Conservation (phyloP, 2,797 vertebrate species). For the Acrocephalus scirpaceus region DNA sequence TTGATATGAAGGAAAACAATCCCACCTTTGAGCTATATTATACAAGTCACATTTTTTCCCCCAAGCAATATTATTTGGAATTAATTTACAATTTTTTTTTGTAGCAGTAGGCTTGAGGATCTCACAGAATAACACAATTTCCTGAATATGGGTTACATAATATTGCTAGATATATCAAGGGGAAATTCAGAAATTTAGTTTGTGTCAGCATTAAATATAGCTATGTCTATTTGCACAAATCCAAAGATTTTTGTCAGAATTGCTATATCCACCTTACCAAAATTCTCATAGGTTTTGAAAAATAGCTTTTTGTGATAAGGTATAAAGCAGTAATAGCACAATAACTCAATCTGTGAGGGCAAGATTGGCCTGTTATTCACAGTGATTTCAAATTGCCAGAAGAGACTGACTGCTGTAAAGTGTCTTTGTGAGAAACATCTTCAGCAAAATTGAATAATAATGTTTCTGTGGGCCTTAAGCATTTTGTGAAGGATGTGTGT, state of each 20-base stretch:
- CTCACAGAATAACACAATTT: neutral
- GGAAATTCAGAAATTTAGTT: neutral
- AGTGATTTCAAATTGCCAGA: neutral
- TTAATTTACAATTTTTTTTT: neutral
- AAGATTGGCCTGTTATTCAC: neutral
- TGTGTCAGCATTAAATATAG: neutral
- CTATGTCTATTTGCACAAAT: neutral
- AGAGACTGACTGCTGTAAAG: neutral
- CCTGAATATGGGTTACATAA: neutral
- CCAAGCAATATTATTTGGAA: neutral
- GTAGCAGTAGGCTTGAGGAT: neutral
- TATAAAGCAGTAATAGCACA: neutral
- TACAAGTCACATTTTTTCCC: neutral
- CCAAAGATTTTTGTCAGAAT: neutral
- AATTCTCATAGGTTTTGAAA: neutral
- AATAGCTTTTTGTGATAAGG: neutral
- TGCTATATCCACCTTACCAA: neutral
- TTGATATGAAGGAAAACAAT: neutral
- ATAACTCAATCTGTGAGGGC: neutral
- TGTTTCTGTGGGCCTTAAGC: neutral
- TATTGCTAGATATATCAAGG: neutral
- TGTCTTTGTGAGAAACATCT: neutral
- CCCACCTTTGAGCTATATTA: neutral
- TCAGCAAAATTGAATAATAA: neutral
- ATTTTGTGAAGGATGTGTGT: neutral